Evolutionary conservation across 1,140 invertebrate species (phyloP), one percentile per base, ranked within the genome.

Genomic region (Drosophila leontia): DNA sequence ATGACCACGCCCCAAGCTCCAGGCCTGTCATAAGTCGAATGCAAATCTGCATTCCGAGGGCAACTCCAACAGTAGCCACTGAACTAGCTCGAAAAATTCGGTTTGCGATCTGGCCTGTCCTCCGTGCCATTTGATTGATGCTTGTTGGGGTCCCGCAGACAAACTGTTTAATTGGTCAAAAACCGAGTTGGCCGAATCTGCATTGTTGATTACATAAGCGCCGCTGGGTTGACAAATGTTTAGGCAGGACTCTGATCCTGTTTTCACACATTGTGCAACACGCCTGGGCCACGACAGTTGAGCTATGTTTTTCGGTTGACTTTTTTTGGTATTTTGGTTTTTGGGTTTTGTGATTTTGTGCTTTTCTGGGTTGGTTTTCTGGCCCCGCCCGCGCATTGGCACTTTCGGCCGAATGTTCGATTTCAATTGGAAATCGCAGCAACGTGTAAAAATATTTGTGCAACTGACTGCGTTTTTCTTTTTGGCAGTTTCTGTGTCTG

Each of bases 201-300:
- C 56, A 77, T 69, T 77, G 77, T 78, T 78, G 84, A 88, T 87
- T 87, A 87, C 70, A 90, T 87, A 87, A 87, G 74, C 59, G 77
- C 62, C 78, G 60, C 78, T 80, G 65, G 50, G 85, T 90, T 88
- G 85, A 87, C 84, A 87, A 87, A 90, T 90, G 85, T 84, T 84
- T 84, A 78, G 77, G 77, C 84, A 87, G 84, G 84, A 87, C 78
- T 90, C 74, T 90, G 84, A 81, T 87, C 84, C 84, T 87, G 84
- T 87, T 87, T 87, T 87, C 84, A 90, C 84, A 87, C 84, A 80
- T 87, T 90, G 84, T 88, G 84, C 84, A 87, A 87, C 85, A 90
- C 78, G 62, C 72, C 69, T 48, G 62, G 59, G 56, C 62, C 50
- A n/a, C 57, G 51, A 78, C 45, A 78, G 56, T 71, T 71, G 65